Evolutionary conservation across 2,888 invertebrate genomes (phyloP), one percentile per base, ranked within the genome.

Genomic region (Drosophila emarginata): DNA sequence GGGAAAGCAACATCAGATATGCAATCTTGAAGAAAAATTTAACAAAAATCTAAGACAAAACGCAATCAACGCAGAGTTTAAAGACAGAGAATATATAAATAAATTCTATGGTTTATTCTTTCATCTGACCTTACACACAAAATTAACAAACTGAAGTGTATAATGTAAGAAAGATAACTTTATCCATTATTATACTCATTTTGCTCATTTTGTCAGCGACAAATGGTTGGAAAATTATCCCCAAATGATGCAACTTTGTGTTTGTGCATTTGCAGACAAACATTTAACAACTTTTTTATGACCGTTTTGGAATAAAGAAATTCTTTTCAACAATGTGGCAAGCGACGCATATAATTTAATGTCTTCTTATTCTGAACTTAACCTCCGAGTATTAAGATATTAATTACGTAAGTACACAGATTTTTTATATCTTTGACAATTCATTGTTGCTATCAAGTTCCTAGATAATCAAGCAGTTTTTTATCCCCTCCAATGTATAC

Each of bases 251-350:
- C 63, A 71, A 69, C 71, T 71, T 64, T 69, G 63, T 71, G 6
- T 39, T 50, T 57, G 52, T 36, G 36, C 32, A 54, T 26, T 54
- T 54, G 36, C 54, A 54, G 18, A 56, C 56, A 76, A 63, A 65
- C 53, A 58, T 70, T 70, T 63, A 15, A 28, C 4, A 67, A 67
- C 61, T 74, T 76, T 70, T 76, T 72, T 64, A 74, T 56, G 66
- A 51, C 64, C 76, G 59, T 66, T 62, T 56, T 56, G 37, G 14
- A 50, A 62, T 62, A 50, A 71, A 60, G 18, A 54, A 70, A 65
- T 45, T 18, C 12, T 6, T 11, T 32, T 18, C 18, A 36, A 54
- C 54, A 54, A 54, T 54, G 54, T 54, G 54, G 54, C 54, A 54
- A 54, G 54, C 18, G 28, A 15, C 18, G 18, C 32, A 36, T 36